Base-by-base conservation (phyloP, 2,113 vertebrate species). In the Pogona vitticeps region DNA sequence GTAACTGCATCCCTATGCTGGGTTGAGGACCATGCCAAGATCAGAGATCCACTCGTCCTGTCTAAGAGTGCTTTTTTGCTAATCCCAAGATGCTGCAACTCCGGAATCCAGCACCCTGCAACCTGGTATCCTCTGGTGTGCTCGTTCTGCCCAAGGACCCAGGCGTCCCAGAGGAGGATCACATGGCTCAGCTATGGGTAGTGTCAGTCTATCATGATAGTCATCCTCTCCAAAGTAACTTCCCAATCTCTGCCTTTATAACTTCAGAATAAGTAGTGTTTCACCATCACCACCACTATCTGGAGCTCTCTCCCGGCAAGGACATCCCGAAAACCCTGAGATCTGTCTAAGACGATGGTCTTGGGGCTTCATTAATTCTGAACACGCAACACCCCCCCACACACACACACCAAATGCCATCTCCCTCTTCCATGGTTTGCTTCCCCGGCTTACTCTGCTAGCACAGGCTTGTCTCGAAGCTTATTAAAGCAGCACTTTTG, bases 401-500 rank as follows among this genome's bases (percentile, higher is more conserved):
- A 7, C 15, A 5, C 67, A 0, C n/a, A 67, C 85, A 61, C 58
- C 42, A 10, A 71, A 31, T 80, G 80, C 52, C 89, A 86, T 82
- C 75, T 76, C 58, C 63, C 75, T 0, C 0, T 88, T 38, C 85
- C 59, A 82, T 61, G 86, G 36, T 26, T 79, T 1, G 0, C 70
- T 89, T 83, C 80, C 84, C 38, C 89, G 89, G 76, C 84, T 77
- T 52, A 56, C 0, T 3, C 52, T 80, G 67, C 80, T 77, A 58
- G 65, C 40, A 70, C 33, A 76, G 80, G 80, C 85, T 93, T 71
- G 18, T 83, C 85, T 85, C 46, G 4, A 1, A 2, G 82, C 76
- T 92, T 92, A 85, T 81, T 88, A 91, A 91, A 89, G 61, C 78
- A 83, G 88, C 87, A 88, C 89, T 79, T 89, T 58, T 82, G 80